Percentiles rank a stretch among this genome's conserved stretches.
phyloP scores from a whole-genome alignment of 2,797 vertebrate genomes.

The Spinus pinus region DNA sequence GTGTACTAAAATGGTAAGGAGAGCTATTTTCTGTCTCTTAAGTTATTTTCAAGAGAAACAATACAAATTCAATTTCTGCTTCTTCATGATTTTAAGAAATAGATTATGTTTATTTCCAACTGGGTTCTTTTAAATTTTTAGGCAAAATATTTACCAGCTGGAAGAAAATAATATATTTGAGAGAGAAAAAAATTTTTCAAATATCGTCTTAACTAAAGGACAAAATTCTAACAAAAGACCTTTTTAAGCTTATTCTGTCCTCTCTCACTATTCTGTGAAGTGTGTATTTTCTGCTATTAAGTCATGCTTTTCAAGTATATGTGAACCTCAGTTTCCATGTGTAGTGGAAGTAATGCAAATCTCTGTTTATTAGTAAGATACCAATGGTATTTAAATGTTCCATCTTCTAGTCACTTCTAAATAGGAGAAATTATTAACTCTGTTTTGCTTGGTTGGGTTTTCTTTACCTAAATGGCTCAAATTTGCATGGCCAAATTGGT shows the following conservation, averaged over 20 bases:
- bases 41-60: neutral
- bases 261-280: neutral
- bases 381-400: neutral
- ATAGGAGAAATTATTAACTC: neutral
- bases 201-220: neutral
- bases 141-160: neutral
- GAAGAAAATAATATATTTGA: neutral
- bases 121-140: neutral
- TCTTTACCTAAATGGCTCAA: neutral
- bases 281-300: neutral
- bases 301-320: neutral
- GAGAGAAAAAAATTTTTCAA: neutral
- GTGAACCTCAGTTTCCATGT: neutral
- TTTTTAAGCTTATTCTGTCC: neutral
- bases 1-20: neutral
- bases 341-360: neutral
- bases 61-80: neutral
- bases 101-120: neutral
- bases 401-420: neutral
- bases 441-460: neutral
- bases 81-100: neutral
- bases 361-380: neutral
- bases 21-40: neutral
- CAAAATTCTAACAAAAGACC: neutral
- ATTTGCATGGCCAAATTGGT: neutral